Conservation (phyloP, 2,113 vertebrate species). For the Hoplias malabaricus region DNA sequence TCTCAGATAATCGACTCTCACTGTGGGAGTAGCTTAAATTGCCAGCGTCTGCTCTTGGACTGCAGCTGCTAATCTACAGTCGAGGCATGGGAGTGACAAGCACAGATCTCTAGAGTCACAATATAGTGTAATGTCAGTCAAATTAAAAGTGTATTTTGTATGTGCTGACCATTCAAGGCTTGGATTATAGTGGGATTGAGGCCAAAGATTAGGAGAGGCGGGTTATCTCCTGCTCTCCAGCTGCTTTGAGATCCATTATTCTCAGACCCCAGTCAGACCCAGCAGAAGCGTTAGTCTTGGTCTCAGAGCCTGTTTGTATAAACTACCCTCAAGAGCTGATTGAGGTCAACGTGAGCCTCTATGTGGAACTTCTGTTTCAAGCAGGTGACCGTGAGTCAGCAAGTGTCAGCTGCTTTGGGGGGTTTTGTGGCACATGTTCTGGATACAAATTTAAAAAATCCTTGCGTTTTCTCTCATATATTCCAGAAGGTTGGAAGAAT, state of each 20-base stretch:
- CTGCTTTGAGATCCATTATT: background rate
- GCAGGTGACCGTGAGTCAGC: slow-evolving; percentile 37
- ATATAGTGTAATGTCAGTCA: slow-evolving; percentile 15
- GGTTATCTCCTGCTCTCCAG: slow-evolving; percentile 27
- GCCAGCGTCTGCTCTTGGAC: slow-evolving; percentile 18
- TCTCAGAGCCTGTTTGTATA: background rate
- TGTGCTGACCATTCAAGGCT: slow-evolving; percentile 20
- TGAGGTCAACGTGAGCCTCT: slow-evolving; percentile 3
- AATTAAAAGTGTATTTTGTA: slow-evolving; percentile 43
- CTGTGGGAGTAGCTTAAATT: background rate
- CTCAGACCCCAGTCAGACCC: background rate
- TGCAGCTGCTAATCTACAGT: background rate
- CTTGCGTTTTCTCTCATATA: too few species aligned
- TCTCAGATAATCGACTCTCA: background rate
- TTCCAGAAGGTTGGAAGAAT: background rate
- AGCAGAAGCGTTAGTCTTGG: background rate
- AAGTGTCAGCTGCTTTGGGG: slow-evolving; percentile 50
- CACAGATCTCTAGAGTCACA: slow-evolving; percentile 17
- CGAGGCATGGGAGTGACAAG: background rate
- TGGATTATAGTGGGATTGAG: slow-evolving; percentile 61
- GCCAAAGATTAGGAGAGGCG: slow-evolving; percentile 53
- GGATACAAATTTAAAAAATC: background rate
- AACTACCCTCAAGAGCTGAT: background rate
- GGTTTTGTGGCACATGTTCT: background rate
- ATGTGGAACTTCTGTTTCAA: background rate